Evolutionary conservation across 30 jellyfish, hydroid and myxozoan species (phyloP).

Genomic region (Aurelia coerulea): DNA sequence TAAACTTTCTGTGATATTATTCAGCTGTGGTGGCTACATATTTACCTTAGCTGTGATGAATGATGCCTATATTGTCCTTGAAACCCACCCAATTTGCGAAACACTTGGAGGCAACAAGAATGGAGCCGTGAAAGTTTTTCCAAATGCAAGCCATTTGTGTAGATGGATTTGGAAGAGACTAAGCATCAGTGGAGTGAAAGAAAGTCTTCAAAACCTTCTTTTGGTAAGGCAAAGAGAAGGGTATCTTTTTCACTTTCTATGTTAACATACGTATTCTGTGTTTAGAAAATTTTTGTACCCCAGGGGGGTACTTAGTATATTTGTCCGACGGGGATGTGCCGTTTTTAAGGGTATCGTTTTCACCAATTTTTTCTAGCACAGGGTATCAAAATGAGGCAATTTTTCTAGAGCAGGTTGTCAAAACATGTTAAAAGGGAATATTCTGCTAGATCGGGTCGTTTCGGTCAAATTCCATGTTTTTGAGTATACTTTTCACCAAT

Average conservation of each 20-base stretch:
- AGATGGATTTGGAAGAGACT: slow-evolving; percentile 16
- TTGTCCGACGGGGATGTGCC: no score
- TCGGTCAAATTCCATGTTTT: no score
- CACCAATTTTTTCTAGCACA: no score
- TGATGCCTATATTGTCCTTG: slow-evolving; percentile 11
- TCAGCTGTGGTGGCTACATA: slow-evolving; percentile 25
- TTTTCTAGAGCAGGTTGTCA: no score
- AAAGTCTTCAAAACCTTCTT: slow-evolving; percentile 13
- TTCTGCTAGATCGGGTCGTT: no score
- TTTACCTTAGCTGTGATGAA: slow-evolving; percentile 11
- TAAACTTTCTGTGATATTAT: not conserved
- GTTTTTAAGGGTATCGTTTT: no score
- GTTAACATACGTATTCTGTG: no score
- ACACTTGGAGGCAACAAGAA: slow-evolving; percentile 6
- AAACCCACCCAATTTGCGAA: slow-evolving; percentile 13
- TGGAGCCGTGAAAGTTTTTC: slow-evolving; percentile 4
- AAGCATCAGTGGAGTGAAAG: slow-evolving; percentile 10
- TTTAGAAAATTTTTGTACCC: no score
- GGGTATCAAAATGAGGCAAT: no score
- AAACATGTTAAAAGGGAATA: no score
- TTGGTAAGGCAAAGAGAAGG: not conserved
- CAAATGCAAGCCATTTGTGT: slow-evolving; percentile 10
- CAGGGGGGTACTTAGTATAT: no score
- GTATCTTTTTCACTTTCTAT: not conserved
- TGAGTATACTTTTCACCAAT: no score